Evolutionary conservation across 2,113 vertebrate genomes (phyloP), one percentile per base, ranked within the genome.

Genomic region (Hippocampus abdominalis): DNA sequence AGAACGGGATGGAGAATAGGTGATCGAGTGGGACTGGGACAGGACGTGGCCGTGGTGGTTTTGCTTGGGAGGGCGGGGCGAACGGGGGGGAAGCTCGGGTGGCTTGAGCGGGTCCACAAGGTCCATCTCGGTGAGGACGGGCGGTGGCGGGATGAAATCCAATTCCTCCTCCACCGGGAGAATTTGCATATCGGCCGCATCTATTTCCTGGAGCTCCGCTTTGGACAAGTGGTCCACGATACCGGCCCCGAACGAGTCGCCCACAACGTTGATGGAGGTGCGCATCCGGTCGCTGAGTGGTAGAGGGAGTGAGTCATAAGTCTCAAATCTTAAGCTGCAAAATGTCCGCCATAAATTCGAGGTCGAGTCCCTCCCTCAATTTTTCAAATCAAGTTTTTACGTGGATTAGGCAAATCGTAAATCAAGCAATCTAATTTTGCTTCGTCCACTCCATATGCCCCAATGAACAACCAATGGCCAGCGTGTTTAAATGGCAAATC

Each of bases 251-350:
- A 94, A 93, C 0, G 93, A 94, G 85, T 94, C 94, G 0, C 94
- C 93, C 13, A 94, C 93, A 66, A 94, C 93, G 2, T 94, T 94
- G 83, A 94, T 93, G 76, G 93, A 94, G 46, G 94, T 94, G 2
- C 93, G 89, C 93, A 94, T 91, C 32, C 94, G 80, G 82, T 94
- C 94, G 10, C 93, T 94, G 79, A 54, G 51, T 25, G 63, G 62
- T 20, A 60, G 4, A 60, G 0, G 57, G 16, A 32, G 7, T 29
- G 7, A 29, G 57, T 60, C 57, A 3, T 32, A 20, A 29, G 56
- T 59, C 12, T 59, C 1, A 16, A 32, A 12, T 57, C 23, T 49
- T 49, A 49, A 49, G 1, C 48, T 49, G 7, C 48, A 49, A 49
- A 49, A 49, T 12, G 42, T 18, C 18, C 18, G 1, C 20, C 48